Evolutionary conservation across 1,140 invertebrate species (phyloP), one percentile per base, ranked within the genome.

Genomic region (Zaprionus davidi): DNA sequence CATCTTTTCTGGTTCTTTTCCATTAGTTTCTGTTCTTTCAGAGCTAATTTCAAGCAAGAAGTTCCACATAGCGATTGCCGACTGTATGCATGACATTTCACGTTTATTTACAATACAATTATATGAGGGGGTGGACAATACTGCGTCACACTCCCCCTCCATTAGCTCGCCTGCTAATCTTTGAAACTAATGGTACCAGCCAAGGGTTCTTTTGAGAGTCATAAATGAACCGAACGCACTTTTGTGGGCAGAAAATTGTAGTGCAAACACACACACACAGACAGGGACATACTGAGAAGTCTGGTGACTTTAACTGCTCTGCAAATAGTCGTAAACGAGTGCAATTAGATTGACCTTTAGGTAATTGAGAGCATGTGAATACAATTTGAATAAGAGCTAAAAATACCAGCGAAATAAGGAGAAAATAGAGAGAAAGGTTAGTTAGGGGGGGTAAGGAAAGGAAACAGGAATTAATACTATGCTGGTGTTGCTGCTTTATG

Each of bases 301-400:
- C 46, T 11, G 20, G 46, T 5, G 46, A 67, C 34, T 56, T 56
- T 41, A 24, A 24, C 34, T 51, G 46, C 20, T 24, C 20, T 51
- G 46, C 46, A 51, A 24, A 24, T 12, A 51, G 46, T 24, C 46
- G 20, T 51, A 62, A 78, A 66, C 49, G 56, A 71, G 76, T 65
- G 71, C 76, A 78, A 78, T 78, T 78, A 70, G 71, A 53, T 78
- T 78, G 76, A 78, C 76, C 71, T 75, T 78, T 63, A 34, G n/a
- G 38, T 57, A 66, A 71, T 66, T 66, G 70, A 72, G 49, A 36
- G 41, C 38, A 70, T 62, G 38, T 56, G 65, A 74, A 69, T 17
- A 28, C 28, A 76, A 69, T 74, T 62, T 65, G 59, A 58, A 74
- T 59, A 55, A 20, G 7, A 26, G 4, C 26, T 49, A 51, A n/a